Conservation (phyloP, 2,797 vertebrate genomes). For the Syngnathus acus region DNA sequence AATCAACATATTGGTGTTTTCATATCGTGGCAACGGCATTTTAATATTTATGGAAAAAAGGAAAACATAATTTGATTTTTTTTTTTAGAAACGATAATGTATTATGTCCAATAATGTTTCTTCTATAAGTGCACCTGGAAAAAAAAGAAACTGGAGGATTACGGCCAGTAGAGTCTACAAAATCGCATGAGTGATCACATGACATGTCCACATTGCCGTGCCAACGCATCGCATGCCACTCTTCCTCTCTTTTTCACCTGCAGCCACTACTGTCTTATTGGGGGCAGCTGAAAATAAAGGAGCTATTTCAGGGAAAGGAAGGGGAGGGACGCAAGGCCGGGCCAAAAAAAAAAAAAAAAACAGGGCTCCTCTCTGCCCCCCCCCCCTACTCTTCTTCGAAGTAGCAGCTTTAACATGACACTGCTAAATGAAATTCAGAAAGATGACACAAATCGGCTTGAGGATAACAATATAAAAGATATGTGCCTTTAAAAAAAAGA, state of each 20-base stretch:
- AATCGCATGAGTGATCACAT: background rate
- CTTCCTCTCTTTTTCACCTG: constrained; percentile 5
- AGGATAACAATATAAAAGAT: background rate
- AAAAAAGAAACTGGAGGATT: too few species aligned
- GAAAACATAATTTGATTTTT: too few species aligned
- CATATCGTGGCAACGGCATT: too few species aligned
- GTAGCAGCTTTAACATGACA: background rate
- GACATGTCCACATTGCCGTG: background rate
- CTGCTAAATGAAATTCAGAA: background rate
- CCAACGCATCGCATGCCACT: background rate
- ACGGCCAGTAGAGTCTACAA: background rate
- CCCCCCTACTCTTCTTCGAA: background rate
- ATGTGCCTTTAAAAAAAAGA: background rate
- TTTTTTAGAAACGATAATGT: too few species aligned
- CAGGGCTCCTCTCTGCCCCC: background rate
- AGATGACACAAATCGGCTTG: background rate
- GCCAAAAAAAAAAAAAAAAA: constrained; percentile 3
- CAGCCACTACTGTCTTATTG: constrained; percentile 1
- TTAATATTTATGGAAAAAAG: too few species aligned
- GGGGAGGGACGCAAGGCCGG: background rate
- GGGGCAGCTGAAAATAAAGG: constrained; percentile 6
- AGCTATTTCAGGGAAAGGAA: constrained; percentile 3
- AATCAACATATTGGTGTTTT: background rate
- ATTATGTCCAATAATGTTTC: too few species aligned
- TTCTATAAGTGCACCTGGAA: too few species aligned